These are phyloP conservation scores for Erithacus rubecula DNA, from an alignment of 2,797 vertebrate species.

Conservation along the genomic window DNA sequence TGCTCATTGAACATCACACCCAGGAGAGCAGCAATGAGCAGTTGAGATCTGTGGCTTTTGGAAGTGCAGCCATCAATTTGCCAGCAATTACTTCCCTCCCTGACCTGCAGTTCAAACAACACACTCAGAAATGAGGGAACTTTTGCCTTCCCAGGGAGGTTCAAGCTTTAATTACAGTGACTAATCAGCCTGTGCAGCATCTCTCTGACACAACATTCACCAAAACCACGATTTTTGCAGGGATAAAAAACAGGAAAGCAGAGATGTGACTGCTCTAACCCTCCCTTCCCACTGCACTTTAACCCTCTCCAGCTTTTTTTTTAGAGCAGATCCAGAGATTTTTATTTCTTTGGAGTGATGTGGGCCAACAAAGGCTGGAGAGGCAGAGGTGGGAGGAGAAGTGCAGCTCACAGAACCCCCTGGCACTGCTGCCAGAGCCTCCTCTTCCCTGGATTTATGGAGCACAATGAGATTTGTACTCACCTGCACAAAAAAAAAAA, in stretches of 20 bases:
- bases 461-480: background rate
- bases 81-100: background rate
- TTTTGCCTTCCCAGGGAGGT: rapidly evolving
- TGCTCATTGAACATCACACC: rapidly evolving
- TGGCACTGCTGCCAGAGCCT: background rate
- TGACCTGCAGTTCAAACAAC: background rate
- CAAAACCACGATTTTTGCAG: background rate
- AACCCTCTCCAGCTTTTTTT: background rate
- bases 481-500: background rate
- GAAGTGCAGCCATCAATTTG: background rate
- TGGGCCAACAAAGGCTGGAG: background rate
- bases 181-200: background rate
- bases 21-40: rapidly evolving
- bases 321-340: background rate
- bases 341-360: background rate
- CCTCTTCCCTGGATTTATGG: background rate
- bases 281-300: background rate
- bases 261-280: too few relatives aligned
- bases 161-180: background rate
- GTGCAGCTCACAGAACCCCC: background rate
- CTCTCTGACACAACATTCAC: background rate
- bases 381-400: background rate
- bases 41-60: rapidly evolving
- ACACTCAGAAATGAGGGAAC: too few relatives aligned
- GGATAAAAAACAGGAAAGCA: background rate